Conservation (phyloP, 2,113 vertebrate species). For the Mungos mungo region DNA sequence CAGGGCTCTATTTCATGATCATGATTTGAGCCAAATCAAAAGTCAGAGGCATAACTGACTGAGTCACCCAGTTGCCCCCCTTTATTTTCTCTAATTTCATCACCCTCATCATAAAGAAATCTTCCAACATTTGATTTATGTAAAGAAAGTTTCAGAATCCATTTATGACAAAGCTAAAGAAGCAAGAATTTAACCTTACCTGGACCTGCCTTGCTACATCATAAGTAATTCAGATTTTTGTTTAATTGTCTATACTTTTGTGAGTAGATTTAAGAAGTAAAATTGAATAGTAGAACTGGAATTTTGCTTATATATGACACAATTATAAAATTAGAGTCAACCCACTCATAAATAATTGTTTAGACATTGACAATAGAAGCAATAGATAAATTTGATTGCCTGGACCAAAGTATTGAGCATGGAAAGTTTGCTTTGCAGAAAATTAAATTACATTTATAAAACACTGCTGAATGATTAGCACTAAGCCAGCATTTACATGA, state of each 20-base stretch:
- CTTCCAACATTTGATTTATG: not conserved
- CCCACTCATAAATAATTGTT: constrained; percentile 40
- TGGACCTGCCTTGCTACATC: not conserved
- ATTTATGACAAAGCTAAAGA: not conserved
- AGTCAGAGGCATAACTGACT: too few species aligned
- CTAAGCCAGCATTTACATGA: constrained; percentile 21
- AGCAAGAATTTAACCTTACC: not conserved
- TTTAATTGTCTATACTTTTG: constrained; percentile 2
- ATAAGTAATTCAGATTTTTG: not conserved
- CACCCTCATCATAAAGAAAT: not conserved
- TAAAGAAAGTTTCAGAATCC: not conserved
- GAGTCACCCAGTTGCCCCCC: not conserved
- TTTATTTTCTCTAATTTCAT: constrained; percentile 25
- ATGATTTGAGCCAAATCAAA: too few species aligned
- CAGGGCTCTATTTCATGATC: too few species aligned
- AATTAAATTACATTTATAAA: constrained; percentile 64
- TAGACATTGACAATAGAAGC: not conserved
- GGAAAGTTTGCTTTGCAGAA: constrained; percentile 59
- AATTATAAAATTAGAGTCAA: constrained; percentile 31
- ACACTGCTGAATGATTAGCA: constrained; percentile 64
- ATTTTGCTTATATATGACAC: not conserved
- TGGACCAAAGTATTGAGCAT: not conserved
- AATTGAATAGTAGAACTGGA: not conserved
- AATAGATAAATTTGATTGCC: constrained; percentile 44
- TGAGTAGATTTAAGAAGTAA: not conserved